phyloP scores from a whole-genome alignment of 2,113 vertebrate genomes.

The cattle (Bos taurus) region DNA sequence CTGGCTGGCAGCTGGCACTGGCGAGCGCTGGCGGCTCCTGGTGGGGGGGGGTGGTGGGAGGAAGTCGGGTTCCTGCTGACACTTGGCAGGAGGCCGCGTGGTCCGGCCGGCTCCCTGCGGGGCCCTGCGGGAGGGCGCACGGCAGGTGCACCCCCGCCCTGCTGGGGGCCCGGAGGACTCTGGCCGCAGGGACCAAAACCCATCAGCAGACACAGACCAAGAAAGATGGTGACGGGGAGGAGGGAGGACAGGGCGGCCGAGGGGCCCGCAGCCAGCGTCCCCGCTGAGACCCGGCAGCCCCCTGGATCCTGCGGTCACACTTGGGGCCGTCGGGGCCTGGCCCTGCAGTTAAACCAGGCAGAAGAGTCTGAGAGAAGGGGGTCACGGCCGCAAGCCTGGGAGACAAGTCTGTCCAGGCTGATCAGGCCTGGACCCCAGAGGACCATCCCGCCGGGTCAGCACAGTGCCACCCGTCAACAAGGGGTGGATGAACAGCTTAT shows the following conservation, averaged over 20 bases:
- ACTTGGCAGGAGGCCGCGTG: not conserved
- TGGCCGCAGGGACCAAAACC: not conserved
- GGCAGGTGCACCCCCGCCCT: not conserved
- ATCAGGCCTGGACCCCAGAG: not conserved
- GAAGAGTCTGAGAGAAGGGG: not conserved
- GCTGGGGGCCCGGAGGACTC: accelerated
- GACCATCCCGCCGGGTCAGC: not conserved
- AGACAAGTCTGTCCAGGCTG: not conserved
- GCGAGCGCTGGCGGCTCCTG: not conserved
- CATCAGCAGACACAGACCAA: not conserved
- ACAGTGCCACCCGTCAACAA: not conserved
- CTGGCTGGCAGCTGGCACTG: not conserved
- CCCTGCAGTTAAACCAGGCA: not conserved
- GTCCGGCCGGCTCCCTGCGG: accelerated
- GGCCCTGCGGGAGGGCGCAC: not conserved
- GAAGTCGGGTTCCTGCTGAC: not conserved
- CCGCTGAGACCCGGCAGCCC: accelerated
- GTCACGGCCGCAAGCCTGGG: too few relatives aligned
- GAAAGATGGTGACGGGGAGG: not conserved
- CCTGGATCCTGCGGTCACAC: not conserved
- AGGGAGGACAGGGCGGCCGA: accelerated
- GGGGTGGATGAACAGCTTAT: not conserved
- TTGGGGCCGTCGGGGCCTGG: not conserved
- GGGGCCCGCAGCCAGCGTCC: not conserved
- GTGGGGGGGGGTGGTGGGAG: not conserved